These are phyloP conservation scores for Chamaetylas fuelleborni DNA, from an alignment of 2,113 vertebrate species.

Conservation along the genomic window DNA sequence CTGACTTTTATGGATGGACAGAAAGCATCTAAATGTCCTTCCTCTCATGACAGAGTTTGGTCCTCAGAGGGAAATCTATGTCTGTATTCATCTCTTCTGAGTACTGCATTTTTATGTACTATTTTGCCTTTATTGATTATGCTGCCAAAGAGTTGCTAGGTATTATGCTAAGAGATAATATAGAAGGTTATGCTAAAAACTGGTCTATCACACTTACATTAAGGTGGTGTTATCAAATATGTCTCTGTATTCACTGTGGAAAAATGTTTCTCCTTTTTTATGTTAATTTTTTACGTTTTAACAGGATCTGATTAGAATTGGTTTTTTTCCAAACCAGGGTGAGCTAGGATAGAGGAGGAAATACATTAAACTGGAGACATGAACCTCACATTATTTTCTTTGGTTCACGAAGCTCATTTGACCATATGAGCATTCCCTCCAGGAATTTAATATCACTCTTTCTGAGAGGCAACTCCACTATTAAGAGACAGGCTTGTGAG, in stretches of 20 bases:
- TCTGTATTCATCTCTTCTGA: not conserved
- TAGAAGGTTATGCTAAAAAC: not conserved
- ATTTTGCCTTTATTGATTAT: not conserved
- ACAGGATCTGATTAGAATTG: conserved; percentile 3
- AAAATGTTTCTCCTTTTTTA: not conserved
- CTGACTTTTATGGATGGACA: not conserved
- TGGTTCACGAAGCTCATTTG: not conserved
- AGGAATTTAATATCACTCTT: not conserved
- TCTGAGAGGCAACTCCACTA: not conserved
- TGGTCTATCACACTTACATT: not conserved
- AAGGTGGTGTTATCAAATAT: not conserved
- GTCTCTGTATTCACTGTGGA: not conserved
- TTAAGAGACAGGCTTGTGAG: not conserved
- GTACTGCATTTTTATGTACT: not conserved
- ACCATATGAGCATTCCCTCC: not conserved
- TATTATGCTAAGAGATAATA: not conserved
- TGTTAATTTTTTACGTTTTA: not conserved
- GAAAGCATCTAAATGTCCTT: not conserved
- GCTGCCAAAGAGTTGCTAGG: not conserved
- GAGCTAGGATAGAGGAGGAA: not conserved
- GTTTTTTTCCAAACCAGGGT: not conserved
- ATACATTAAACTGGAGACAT: not conserved
- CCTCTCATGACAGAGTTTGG: not conserved
- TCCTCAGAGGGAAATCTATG: not conserved
- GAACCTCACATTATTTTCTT: not conserved